Evolutionary conservation across 2,888 invertebrate species (phyloP).

Genomic region (Ophioninae sp.): DNA sequence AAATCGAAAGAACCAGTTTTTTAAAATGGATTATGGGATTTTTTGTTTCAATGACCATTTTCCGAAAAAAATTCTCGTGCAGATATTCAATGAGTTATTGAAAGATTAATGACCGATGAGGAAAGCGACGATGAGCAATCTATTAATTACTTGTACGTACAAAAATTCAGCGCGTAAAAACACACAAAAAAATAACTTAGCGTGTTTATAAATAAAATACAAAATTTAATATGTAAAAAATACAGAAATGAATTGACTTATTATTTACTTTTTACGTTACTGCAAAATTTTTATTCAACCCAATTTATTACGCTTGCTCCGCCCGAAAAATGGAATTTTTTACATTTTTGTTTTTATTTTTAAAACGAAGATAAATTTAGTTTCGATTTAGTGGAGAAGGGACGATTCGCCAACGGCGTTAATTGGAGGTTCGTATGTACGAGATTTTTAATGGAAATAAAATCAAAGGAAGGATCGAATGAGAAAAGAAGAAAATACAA

Average conservation of each 20-base stretch:
- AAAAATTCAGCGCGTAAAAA: neutral
- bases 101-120: neutral
- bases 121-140: neutral
- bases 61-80: neutral
- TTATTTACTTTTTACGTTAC: too few relatives aligned
- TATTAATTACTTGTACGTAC: neutral
- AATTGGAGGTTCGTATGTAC: constrained; percentile 54
- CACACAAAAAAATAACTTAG: neutral
- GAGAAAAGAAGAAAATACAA: constrained; percentile 10
- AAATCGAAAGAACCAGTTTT: too few relatives aligned
- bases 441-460: constrained; percentile 53
- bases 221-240: too few relatives aligned
- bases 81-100: neutral
- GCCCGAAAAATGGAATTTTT: neutral
- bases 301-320: too few relatives aligned
- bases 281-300: too few relatives aligned
- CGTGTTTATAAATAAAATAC: too few relatives aligned
- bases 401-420: constrained; percentile 32
- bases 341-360: neutral
- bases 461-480: constrained; percentile 49
- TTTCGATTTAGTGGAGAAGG: constrained; percentile 19
- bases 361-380: constrained; percentile 2
- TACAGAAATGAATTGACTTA: too few relatives aligned
- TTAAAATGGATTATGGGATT: neutral
- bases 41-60: neutral